Evolutionary conservation across 2,797 vertebrate species (phyloP), one percentile per base, ranked within the genome.

Genomic region (Capromys pilorides): DNA sequence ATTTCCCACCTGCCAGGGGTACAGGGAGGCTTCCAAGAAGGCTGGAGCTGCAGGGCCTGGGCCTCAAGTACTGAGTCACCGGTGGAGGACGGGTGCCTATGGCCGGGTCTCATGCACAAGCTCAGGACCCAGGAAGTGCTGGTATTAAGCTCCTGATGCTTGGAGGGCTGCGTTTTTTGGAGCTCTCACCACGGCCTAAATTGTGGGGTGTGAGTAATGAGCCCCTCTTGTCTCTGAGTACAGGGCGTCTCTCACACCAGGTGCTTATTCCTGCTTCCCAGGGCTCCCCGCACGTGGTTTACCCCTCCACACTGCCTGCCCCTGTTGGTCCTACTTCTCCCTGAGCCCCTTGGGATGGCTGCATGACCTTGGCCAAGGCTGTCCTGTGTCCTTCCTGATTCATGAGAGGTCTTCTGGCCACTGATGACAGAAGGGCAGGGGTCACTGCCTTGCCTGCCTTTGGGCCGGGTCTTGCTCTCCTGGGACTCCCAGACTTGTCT

Each of bases 41-140:
- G 18, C 31, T 36, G n/a, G 67, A 67, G 62, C 28, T 77, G 1
- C 51, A 6, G 12, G 31, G 3, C 0, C 0, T 1, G 7, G 82
- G 62, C 28, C 11, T 28, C 57, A 57, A 54, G 75, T 19, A n/a
- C 92, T 0, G 28, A 1, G 41, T 69, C 51, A 5, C 24, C 45
- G 7, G 0, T 0, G 2, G 36, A 41, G 45, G 36, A 64, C 8
- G 4, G 6, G 5, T 2, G 10, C 45, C 67, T 24, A 1, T 18
- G 0, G 22, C 5, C 62, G 6, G 13, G 28, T 6, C 49, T 0
- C n/a, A 0, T 0, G 0, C 21, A 41, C 2, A 1, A 0, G 16
- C 18, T 28, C 18, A 0, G 33, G 2, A 28, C 22, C 69, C 26
- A 4, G 22, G 78, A 19, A 28, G 2, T 12, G 11, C 8, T 13